phyloP scores from a whole-genome alignment of 2,113 vertebrate species.

The Abramis brama region DNA sequence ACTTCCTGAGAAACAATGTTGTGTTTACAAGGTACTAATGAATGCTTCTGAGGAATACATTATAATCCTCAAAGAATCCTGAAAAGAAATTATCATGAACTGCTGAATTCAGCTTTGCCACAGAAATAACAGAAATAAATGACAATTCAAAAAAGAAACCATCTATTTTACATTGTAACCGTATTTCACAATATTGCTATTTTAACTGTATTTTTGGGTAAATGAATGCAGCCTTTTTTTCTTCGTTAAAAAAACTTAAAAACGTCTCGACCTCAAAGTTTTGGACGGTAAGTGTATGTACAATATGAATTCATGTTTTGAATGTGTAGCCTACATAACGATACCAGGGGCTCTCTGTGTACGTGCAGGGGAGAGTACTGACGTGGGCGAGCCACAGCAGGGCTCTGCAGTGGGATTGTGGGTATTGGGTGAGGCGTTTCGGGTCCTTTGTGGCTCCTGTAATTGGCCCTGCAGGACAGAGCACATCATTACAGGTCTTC shows the following conservation, averaged over 20 bases:
- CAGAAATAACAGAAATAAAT: background rate
- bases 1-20: too few species aligned
- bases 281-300: background rate
- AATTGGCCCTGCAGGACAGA: conserved; percentile 50
- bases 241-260: background rate
- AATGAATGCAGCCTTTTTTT: too few species aligned
- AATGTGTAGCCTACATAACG: background rate
- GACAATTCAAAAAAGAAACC: background rate
- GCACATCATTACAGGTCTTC: conserved; percentile 65
- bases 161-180: background rate
- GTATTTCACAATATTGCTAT: background rate
- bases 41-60: too few species aligned
- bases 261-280: background rate
- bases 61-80: too few species aligned
- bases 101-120: background rate
- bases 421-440: conserved; percentile 54
- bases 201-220: background rate
- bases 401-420: conserved; percentile 54
- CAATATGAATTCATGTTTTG: background rate
- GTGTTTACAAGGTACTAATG: too few species aligned
- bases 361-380: conserved; percentile 44
- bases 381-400: conserved; percentile 29
- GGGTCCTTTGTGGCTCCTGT: conserved; percentile 52
- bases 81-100: too few species aligned
- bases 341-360: background rate